Base-by-base conservation (phyloP, 2,797 vertebrate genomes). In the Epinephelus coioides region DNA sequence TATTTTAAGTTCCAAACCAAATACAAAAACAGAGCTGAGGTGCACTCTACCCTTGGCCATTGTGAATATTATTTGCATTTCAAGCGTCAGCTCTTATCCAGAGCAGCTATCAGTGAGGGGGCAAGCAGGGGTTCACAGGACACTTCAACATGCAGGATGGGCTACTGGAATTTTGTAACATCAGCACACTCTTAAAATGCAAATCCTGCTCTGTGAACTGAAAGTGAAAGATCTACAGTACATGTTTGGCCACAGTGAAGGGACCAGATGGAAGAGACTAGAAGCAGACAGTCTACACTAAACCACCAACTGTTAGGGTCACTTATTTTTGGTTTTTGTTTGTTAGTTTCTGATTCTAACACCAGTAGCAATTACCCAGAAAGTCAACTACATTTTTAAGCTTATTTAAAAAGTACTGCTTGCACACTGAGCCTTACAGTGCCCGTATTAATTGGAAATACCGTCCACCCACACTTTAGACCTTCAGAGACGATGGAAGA, bases 41-140 rank as follows among this genome's bases (percentile, higher is more conserved):
- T 76, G 78, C 56, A 68, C 68, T 65, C 54, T 53, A 67, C 65
- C 57, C 57, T 11, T 50, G 61, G 65, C 68, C 69, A 67, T 15
- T 68, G 73, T 70, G 86, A 88, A 86, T 89, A 82, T 61, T 17
- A 87, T 87, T 88, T 87, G 73, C 83, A 85, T 89, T 78, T 84
- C 70, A 83, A 88, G 54, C 66, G 73, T 85, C 70, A 83, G 75
- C 72, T 79, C 76, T 87, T 83, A 81, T 82, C 79, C 51, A 47
- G 17, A 79, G 69, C 59, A 62, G 69, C 40, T 76, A 87, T 85
- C 72, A 81, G 81, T 55, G 13, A 66, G 56, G 78, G 74, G 72
- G 77, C 68, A 80, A 44, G 56, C 69, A 75, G 21, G 17, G 38
- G 75, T 75, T 83, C 47, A 61, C 27, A 9, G 73, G 56, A 57